Conservation (phyloP, 2,888 invertebrate genomes). For the Cetonia aurata region DNA sequence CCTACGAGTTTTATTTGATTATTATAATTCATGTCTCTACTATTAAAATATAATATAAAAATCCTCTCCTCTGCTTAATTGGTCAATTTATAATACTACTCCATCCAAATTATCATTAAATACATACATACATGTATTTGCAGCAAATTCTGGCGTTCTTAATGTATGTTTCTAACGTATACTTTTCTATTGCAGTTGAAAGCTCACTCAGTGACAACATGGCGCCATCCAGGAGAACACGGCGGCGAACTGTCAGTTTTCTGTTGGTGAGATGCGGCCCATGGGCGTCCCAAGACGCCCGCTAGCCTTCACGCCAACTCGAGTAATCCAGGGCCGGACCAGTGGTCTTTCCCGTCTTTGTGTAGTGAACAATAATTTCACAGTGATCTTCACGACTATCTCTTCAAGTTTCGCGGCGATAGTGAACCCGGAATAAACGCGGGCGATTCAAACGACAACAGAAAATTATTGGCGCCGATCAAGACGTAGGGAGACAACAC, state of each 20-base stretch:
- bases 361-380: constrained; percentile 42
- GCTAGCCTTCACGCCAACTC: constrained; percentile 37
- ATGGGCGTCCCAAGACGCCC: constrained; percentile 62
- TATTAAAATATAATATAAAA: too few species aligned
- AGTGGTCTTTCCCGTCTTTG: constrained; percentile 50
- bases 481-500: not conserved
- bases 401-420: constrained; percentile 13
- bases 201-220: constrained; percentile 80
- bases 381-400: constrained; percentile 38
- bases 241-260: constrained; percentile 83
- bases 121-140: too few species aligned
- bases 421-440: constrained; percentile 6
- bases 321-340: constrained; percentile 46
- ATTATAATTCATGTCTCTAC: too few species aligned
- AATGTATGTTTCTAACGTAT: too few species aligned
- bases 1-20: too few species aligned
- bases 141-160: too few species aligned
- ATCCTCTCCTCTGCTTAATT: too few species aligned
- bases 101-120: too few species aligned
- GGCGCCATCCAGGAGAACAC: constrained; percentile 78
- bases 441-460: not conserved
- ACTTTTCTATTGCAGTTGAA: constrained; percentile 73
- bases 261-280: constrained; percentile 78
- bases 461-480: constrained; percentile 8
- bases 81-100: too few species aligned